phyloP scores from a whole-genome alignment of 2,797 vertebrate species.

The Euphonia xanthogaster region DNA sequence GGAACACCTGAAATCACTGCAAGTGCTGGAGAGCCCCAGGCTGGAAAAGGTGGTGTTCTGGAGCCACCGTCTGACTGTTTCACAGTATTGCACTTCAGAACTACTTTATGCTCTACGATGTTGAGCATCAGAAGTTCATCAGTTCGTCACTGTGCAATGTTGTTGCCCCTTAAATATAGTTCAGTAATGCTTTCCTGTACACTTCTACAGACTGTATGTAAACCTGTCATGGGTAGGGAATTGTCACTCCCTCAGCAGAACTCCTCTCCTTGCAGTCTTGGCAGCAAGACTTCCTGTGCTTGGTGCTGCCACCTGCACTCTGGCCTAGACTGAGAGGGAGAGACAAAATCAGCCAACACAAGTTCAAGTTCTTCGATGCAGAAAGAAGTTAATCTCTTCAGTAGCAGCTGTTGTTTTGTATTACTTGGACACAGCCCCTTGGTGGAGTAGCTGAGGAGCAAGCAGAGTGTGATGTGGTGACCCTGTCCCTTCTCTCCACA shows the following conservation, averaged over 20 bases:
- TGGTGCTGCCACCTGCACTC: not conserved
- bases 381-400: not conserved
- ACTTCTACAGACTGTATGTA: not conserved
- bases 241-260: not conserved
- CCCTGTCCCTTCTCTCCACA: constrained; percentile 62
- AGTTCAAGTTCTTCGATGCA: not conserved
- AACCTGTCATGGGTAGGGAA: not conserved
- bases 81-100: not conserved
- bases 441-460: not conserved
- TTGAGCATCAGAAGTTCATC: not conserved
- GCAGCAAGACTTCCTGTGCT: not conserved
- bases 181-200: not conserved
- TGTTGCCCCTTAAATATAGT: not conserved
- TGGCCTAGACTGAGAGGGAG: not conserved
- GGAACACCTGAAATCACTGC: not conserved
- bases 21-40: not conserved
- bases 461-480: not conserved
- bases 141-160: not conserved
- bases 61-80: constrained; percentile 48
- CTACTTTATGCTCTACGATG: not conserved
- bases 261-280: not conserved
- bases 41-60: not conserved
- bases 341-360: not conserved
- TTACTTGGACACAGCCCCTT: not conserved
- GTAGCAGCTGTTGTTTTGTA: not conserved